Percentiles rank a stretch among this genome's conserved stretches.
These are phyloP conservation scores for Tipula vernalis DNA, from an alignment of 2,888 invertebrate genomes.

Conservation along the genomic window DNA sequence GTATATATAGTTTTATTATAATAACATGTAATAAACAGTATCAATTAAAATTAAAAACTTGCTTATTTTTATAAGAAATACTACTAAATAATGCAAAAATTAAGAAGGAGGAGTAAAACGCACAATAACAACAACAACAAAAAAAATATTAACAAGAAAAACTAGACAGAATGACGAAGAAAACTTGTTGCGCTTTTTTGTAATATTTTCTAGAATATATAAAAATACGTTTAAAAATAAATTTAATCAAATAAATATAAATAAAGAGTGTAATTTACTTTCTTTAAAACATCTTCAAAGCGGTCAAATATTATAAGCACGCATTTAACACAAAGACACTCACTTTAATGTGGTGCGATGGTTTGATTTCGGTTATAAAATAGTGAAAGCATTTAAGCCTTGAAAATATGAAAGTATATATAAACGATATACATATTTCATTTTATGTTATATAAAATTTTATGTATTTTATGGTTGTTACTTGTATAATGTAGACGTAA, in stretches of 20 bases:
- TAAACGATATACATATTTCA: background rate
- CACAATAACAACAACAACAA: background rate
- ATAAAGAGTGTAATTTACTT: background rate
- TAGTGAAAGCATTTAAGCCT: background rate
- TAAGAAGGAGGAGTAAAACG: background rate
- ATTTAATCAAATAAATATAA: background rate
- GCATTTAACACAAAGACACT: background rate
- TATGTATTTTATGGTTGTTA: background rate
- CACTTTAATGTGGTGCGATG: background rate
- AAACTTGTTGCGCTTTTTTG: constrained; percentile 7
- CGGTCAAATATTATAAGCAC: background rate
- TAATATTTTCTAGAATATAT: background rate
- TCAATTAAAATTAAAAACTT: background rate
- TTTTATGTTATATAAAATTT: background rate
- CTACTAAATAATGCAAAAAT: background rate
- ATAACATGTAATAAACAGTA: background rate
- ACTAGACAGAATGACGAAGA: constrained; percentile 10
- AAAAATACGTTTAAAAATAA: background rate
- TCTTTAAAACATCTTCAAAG: background rate
- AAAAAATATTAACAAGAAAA: background rate
- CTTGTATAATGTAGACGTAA: background rate
- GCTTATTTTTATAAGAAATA: background rate
- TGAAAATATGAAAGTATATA: background rate
- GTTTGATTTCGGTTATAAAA: background rate
- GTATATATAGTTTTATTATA: background rate